phyloP scores from a whole-genome alignment of 2,888 invertebrate genomes.

The Pandemis corylana region DNA sequence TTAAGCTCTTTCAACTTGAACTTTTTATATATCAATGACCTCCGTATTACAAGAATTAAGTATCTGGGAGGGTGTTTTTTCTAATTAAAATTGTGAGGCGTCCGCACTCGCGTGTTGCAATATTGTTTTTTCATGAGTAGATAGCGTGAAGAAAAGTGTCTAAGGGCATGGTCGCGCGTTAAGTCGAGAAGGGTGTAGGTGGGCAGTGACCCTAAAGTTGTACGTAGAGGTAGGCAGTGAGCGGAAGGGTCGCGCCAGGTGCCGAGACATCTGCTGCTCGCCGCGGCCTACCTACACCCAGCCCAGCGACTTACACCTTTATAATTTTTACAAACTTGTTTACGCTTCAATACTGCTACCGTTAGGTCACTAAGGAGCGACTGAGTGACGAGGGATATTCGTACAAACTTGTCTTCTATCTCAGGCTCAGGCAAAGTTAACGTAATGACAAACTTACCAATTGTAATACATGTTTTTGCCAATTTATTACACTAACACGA shows the following conservation, averaged over 20 bases:
- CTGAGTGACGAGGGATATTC: slow-evolving; percentile 19
- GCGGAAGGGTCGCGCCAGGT: slow-evolving; percentile 83
- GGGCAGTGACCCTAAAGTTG: slow-evolving; percentile 76
- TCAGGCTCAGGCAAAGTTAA: not conserved
- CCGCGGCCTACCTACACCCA: slow-evolving; percentile 64
- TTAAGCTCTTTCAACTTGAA: slow-evolving; percentile 54
- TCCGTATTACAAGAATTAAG: slow-evolving; percentile 55
- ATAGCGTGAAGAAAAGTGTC: slow-evolving; percentile 57
- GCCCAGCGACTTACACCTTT: slow-evolving; percentile 55
- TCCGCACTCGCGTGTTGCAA: slow-evolving; percentile 72
- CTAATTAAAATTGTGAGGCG: slow-evolving; percentile 66
- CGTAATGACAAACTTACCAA: not conserved
- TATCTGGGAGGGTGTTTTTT: slow-evolving; percentile 62
- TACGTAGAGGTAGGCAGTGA: slow-evolving; percentile 58
- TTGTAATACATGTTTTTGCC: too few species aligned
- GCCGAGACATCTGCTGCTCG: slow-evolving; percentile 82
- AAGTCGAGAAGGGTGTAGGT: slow-evolving; percentile 72
- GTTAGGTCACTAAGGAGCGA: slow-evolving; percentile 53
- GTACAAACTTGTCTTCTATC: slow-evolving; percentile 32
- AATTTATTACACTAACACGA: not conserved
- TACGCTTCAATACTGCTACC: slow-evolving; percentile 68
- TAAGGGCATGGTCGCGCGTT: slow-evolving; percentile 62
- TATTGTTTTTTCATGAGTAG: slow-evolving; percentile 68
- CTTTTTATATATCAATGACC: slow-evolving; percentile 61
- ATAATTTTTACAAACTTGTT: slow-evolving; percentile 60